Evolutionary conservation across 2,888 invertebrate species (phyloP), one percentile per base, ranked within the genome.

Genomic region (Arrhopalites spinosus): DNA sequence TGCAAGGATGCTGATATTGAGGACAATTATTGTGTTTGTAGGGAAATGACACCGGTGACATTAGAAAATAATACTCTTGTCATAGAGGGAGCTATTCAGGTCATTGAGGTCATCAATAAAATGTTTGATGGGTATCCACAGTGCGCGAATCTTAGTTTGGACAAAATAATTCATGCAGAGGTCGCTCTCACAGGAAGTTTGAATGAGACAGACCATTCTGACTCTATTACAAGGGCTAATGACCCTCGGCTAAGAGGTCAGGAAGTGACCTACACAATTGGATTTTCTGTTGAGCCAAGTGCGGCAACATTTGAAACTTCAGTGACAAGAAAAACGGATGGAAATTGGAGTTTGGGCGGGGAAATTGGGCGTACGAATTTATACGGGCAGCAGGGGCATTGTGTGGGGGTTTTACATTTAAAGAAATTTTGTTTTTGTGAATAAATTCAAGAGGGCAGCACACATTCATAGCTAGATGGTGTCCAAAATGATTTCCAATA

Each of bases 11-110:
- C 96, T 0, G 90, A 88, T 0, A 93, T 97, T 76, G 90, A 91
- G 0, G 90, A 91, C 30, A 93, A 95, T 84, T 96, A 93, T 92
- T 96, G 96, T 85, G 92, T 94, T 29, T 96, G 96, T 81, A 92
- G 93, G 84, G 89, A 88, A 76, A 90, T 90, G 72, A 86, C 86
- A 69, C 88, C 89, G 79, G 84, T 93, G 23, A 84, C 47, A 25
- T 43, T 71, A 11, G 67, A 11, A 1, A 87, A 88, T 30, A 88
- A 90, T 79, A 81, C 85, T 0, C 84, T 86, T 7, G 91, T 92
- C 0, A 84, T 86, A 7, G 86, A 89, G 53, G 90, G 90, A 0
- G 90, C 91, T 0, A 84, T 86, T 0, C 89, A 88, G 79, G 86
- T 93, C 36, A 88, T 94, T 0, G 84, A 86, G 7, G 86, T 90